These are phyloP conservation scores for Orchesellides sinensis DNA, from an alignment of 2,888 invertebrate species.

Conservation along the genomic window DNA sequence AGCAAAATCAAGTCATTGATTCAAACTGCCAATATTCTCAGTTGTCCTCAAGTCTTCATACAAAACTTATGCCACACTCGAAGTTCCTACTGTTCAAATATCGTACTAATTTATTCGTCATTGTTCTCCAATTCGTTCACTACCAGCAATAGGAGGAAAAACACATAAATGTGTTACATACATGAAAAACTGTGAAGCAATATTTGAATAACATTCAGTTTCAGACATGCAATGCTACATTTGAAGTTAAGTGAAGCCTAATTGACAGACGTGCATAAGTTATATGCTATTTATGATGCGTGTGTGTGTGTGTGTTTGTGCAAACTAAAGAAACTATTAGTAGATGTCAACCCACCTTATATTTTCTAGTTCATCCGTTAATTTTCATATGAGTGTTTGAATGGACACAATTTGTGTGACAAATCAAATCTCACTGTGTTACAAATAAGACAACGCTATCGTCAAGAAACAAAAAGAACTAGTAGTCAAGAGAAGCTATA, in stretches of 20 bases:
- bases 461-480: background rate
- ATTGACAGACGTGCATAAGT: constrained; percentile 41
- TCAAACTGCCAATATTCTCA: background rate
- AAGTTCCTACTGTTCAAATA: constrained; percentile 45
- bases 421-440: constrained; percentile 35
- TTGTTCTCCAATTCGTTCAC: background rate
- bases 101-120: constrained; percentile 30
- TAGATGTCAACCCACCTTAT: constrained; percentile 25
- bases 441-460: constrained; percentile 12
- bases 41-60: background rate
- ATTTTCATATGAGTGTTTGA: constrained; percentile 44
- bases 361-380: constrained; percentile 41
- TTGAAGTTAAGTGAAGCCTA: constrained; percentile 51
- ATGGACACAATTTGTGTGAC: constrained; percentile 46
- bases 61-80: constrained; percentile 8
- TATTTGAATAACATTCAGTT: background rate
- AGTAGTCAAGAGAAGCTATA: no score
- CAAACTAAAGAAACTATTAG: background rate
- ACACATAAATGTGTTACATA: background rate
- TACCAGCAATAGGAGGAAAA: background rate
- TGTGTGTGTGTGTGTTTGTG: background rate
- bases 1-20: background rate
- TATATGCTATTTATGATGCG: background rate
- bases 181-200: constrained; percentile 16
- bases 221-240: constrained; percentile 43